These are phyloP conservation scores for Sphecodes monilicornis DNA, from an alignment of 2,888 invertebrate genomes.

Conservation along the genomic window DNA sequence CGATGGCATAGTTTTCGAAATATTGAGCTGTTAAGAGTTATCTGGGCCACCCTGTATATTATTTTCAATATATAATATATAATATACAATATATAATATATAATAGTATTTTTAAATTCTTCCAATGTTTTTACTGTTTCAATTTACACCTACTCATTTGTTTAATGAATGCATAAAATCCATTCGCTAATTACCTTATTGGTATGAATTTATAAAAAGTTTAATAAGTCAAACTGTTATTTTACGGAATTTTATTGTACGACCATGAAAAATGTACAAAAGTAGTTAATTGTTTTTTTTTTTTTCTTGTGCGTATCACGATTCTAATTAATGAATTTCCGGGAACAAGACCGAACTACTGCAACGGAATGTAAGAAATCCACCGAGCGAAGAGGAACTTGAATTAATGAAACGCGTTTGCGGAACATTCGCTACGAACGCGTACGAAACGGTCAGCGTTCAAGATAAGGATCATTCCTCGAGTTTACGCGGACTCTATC, in stretches of 20 bases:
- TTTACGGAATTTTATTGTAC: neutral
- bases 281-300: neutral
- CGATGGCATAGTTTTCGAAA: no score
- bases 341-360: slow-evolving; percentile 78
- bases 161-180: neutral
- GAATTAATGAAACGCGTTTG: slow-evolving; percentile 87
- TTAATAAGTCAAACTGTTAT: neutral
- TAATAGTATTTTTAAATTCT: neutral
- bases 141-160: no score
- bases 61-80: no score
- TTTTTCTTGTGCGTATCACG: neutral
- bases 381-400: slow-evolving; percentile 86
- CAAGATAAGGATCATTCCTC: slow-evolving; percentile 82
- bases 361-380: slow-evolving; percentile 84
- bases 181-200: neutral
- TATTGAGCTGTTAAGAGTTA: no score
- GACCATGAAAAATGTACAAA: neutral
- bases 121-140: neutral
- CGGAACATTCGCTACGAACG: slow-evolving; percentile 88
- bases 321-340: slow-evolving; percentile 15
- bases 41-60: no score
- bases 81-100: no score
- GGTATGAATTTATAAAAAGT: neutral
- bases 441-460: slow-evolving; percentile 87
- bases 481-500: slow-evolving; percentile 88